A percentile compares a stretch with the other conserved stretches of the same genome.
Conservation (phyloP, 2,888 invertebrate species). For the Psococerastis gibbosa region DNA sequence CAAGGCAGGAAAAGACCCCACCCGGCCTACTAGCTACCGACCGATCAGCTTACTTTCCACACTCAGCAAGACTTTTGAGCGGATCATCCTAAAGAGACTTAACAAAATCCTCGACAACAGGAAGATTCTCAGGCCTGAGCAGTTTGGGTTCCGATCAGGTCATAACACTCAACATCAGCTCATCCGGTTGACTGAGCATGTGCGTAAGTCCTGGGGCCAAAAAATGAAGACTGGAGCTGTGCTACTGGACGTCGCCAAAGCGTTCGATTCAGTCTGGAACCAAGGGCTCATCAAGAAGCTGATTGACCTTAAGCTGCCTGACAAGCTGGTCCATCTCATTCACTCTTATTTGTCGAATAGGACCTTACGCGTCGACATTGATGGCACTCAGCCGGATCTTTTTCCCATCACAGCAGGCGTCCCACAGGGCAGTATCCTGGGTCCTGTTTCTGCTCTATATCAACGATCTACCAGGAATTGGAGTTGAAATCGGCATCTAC, state of each 20-base stretch:
- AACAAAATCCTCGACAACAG: conserved; percentile 17
- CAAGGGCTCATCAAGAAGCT: conserved; percentile 20
- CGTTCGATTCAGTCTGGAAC: conserved; percentile 23
- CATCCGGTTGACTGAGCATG: conserved; percentile 17
- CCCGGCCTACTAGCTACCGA: conserved; percentile 17
- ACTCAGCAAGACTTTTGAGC: conserved; percentile 19
- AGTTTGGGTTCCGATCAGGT: no score
- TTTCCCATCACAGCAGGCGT: conserved; percentile 12
- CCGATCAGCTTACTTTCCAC: conserved; percentile 19
- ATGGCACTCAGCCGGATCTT: not conserved
- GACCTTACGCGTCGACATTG: not conserved
- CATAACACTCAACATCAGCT: no score
- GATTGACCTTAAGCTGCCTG: not conserved
- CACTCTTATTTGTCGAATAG: not conserved
- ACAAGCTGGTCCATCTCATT: not conserved
- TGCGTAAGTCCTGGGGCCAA: conserved; percentile 17
- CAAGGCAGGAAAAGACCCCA: no score
- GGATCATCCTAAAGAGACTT: conserved; percentile 16
- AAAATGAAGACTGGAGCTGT: conserved; percentile 19
- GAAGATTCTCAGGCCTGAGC: no score
- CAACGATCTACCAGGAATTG: no score
- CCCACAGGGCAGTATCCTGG: not conserved
- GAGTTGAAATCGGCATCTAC: no score
- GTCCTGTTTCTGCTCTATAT: not conserved
- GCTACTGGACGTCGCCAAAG: conserved; percentile 21